Percentiles rank a stretch among this genome's conserved stretches.
Evolutionary conservation across 37 sponge, comb jelly and placozoan species (phyloP).

Genomic region (Chondrilla cf. caribensis): DNA sequence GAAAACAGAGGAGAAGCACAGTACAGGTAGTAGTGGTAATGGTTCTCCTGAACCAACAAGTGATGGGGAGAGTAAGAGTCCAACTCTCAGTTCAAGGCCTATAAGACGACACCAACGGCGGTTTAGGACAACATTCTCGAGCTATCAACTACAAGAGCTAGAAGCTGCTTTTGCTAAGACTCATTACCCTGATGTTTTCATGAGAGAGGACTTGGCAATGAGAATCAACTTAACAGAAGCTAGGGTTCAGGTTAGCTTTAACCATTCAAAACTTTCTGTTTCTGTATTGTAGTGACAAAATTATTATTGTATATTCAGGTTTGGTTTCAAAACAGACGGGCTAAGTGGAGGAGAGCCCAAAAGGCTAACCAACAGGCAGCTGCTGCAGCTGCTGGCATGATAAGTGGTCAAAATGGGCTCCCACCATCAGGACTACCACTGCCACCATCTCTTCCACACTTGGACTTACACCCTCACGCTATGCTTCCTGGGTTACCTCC

Average conservation of each 20-base stretch:
- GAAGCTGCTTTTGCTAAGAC: conserved; percentile 86
- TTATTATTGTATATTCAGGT: conserved; percentile 32
- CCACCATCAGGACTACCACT: conserved; percentile 28
- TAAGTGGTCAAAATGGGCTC: conserved; percentile 53
- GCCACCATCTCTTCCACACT: conserved; percentile 43
- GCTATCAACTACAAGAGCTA: conserved; percentile 76
- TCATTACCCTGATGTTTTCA: conserved; percentile 92
- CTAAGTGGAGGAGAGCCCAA: conserved; percentile 74
- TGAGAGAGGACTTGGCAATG: conserved; percentile 81
- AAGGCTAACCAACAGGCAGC: conserved; percentile 84
- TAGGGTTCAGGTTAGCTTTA: conserved; percentile 78
- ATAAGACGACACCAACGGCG: conserved; percentile 82
- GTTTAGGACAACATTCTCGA: conserved; percentile 89
- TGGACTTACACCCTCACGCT: conserved; percentile 33
- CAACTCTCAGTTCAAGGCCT: conserved; percentile 16
- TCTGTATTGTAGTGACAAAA: neutral
- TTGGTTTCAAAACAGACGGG: conserved; percentile 78
- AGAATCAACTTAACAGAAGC: conserved; percentile 86
- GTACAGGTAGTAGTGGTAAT: conserved; percentile 23
- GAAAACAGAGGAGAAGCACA: conserved; percentile 21
- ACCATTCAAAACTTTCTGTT: neutral
- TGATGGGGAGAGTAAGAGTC: conserved; percentile 21
- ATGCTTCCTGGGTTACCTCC: conserved; percentile 41
- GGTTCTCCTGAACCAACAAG: conserved; percentile 26
- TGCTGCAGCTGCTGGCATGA: conserved; percentile 55